These are phyloP conservation scores for Tetranychus urticae DNA, from an alignment of 1,140 invertebrate species.

Conservation along the genomic window DNA sequence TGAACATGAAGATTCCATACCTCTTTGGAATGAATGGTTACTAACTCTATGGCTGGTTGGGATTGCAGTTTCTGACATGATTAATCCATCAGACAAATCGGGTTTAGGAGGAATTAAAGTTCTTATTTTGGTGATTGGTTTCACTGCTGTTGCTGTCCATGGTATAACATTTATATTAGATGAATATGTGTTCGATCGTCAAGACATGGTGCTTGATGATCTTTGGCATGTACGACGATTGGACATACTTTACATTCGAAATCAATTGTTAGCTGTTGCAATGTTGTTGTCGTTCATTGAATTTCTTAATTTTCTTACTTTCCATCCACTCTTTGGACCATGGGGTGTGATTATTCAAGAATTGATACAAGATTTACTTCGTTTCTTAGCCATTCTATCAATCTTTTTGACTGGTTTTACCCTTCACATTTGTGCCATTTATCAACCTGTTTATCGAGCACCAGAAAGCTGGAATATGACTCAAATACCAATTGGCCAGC, in stretches of 20 bases:
- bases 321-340: conserved; percentile 94
- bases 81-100: conserved; percentile 82
- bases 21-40: conserved; percentile 85
- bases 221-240: background rate
- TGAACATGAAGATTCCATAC: conserved; percentile 20
- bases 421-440: conserved; percentile 46
- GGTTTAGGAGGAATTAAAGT: conserved; percentile 71
- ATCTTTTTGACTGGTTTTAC: conserved; percentile 98
- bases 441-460: conserved; percentile 17
- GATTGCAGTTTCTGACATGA: conserved; percentile 77
- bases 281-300: conserved; percentile 87
- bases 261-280: conserved; percentile 83
- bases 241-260: conserved; percentile 43
- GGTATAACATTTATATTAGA: background rate
- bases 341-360: conserved; percentile 52
- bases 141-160: conserved; percentile 73
- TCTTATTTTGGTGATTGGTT: conserved; percentile 68
- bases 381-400: conserved; percentile 83
- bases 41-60: conserved; percentile 89
- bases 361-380: conserved; percentile 42
- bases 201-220: background rate
- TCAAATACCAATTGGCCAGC: conserved; percentile 16
- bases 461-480: conserved; percentile 12
- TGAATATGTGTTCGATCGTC: background rate
- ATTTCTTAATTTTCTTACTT: conserved; percentile 84